Base-by-base conservation (phyloP, 2,797 vertebrate genomes). In the Chiloscyllium punctatum region DNA sequence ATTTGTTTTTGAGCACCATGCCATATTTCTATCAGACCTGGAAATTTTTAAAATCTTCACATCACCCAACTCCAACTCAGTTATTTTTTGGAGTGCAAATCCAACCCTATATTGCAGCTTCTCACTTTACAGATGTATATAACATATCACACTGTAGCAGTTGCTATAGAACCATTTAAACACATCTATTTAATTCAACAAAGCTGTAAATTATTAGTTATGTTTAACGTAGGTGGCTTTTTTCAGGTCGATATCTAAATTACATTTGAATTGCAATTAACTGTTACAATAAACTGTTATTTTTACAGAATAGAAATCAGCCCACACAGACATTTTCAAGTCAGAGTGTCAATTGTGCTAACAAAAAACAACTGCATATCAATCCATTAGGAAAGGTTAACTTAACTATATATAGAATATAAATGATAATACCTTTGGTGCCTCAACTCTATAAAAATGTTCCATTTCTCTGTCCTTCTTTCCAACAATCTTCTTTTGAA, bases 251-350 rank as follows among this genome's bases (percentile, higher is more conserved):
- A n/a, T 15, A 90, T 90, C 27, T 90, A 90, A 90, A 90, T 90
- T 62, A 90, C 4, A 90, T 62, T 90, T 90, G 27, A 90, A 62
- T 90, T 90, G 9, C 53, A 62, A 90, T 90, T n/a, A n/a, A 90
- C 33, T 90, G 53, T 90, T 90, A 33, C 30, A 62, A 57, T 90
- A 90, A 90, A n/a, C 30, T 62, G 87, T 62, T 57, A 62, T n/a
- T 90, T 90, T 62, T n/a, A 90, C 13, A n/a, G 87, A 62, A 30
- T 90, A 9, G 16, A 53, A 27, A 90, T 18, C 13, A 90, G 87
- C 87, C 30, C 53, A 62, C 53, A 90, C 53, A 90, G 25, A 15
- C 30, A 57, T 30, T 90, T 90, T 90, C 13, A 16, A 33, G 30
- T 62, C 57, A 16, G 30, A 90, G 33, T 13, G 27, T 90, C 51